Evolutionary conservation across 2,888 invertebrate genomes (phyloP).

Genomic region (Caenorhabditis afra): DNA sequence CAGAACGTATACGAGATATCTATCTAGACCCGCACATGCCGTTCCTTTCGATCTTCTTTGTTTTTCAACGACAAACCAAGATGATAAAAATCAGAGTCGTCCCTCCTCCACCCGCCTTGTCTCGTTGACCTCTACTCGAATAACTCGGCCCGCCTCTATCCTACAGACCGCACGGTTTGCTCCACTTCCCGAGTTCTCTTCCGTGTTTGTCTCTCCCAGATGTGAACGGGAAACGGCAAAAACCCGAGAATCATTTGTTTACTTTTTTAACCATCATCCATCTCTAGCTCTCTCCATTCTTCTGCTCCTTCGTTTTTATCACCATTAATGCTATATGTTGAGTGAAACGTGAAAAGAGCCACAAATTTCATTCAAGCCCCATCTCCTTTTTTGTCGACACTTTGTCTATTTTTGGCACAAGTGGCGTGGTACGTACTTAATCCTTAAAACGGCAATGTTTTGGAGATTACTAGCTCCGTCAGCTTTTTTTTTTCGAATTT

Average conservation of each 20-base stretch:
- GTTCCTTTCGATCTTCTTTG: not conserved
- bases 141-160: not conserved
- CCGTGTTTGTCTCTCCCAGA: constrained; percentile 48
- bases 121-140: not conserved
- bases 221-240: constrained; percentile 36
- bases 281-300: constrained; percentile 12
- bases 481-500: not conserved
- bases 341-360: too few species aligned
- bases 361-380: too few species aligned
- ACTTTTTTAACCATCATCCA: constrained; percentile 23
- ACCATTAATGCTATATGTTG: not conserved
- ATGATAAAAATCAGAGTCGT: constrained; percentile 9
- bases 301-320: constrained; percentile 25
- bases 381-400: too few species aligned
- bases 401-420: too few species aligned
- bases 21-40: too few species aligned
- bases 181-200: constrained; percentile 27
- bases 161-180: constrained; percentile 43
- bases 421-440: too few species aligned
- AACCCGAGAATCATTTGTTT: constrained; percentile 42
- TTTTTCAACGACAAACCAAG: constrained; percentile 1
- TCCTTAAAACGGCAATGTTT: too few species aligned
- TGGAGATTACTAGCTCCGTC: not conserved
- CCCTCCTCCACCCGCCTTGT: too few species aligned
- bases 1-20: too few species aligned